Evolutionary conservation across 2,797 vertebrate genomes (phyloP).

Genomic region (Cirrhinus molitorella): DNA sequence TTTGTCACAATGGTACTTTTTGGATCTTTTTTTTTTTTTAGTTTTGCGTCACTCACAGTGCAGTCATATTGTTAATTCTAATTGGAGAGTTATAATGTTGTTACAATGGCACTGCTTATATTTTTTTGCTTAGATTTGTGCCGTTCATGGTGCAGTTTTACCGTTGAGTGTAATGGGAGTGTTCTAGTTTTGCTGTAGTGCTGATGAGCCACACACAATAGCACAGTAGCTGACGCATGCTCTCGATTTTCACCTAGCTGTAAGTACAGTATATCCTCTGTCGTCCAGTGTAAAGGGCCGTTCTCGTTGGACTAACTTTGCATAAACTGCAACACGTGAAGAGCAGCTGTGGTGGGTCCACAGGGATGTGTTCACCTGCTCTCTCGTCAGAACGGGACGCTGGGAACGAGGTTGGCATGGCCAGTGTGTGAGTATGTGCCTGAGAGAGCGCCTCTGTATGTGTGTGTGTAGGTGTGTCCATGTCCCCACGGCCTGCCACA

Average conservation of each 20-base stretch:
- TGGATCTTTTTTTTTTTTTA: not conserved
- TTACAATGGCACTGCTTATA: not conserved
- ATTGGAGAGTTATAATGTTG: no score
- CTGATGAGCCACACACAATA: not conserved
- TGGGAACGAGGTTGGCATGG: constrained; percentile 30
- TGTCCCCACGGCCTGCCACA: constrained; percentile 40
- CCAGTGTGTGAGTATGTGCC: constrained; percentile 24
- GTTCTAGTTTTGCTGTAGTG: not conserved
- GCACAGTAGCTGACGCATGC: constrained; percentile 1
- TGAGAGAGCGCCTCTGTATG: constrained; percentile 15
- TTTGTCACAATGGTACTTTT: no score
- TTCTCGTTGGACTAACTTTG: constrained; percentile 11
- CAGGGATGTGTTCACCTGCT: constrained; percentile 33
- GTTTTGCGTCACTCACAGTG: no score
- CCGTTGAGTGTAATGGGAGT: not conserved
- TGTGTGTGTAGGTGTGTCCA: constrained; percentile 43
- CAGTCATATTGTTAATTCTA: no score
- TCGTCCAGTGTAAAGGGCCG: not conserved
- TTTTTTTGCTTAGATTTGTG: no score
- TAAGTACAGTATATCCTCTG: constrained; percentile 33
- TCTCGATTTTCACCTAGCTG: constrained; percentile 36
- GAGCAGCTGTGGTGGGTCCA: constrained; percentile 38
- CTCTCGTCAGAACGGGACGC: not conserved
- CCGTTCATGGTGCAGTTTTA: not conserved
- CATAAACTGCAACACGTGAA: constrained; percentile 22